These are phyloP conservation scores for Erebia ligea DNA, from an alignment of 2,888 invertebrate species.

Conservation along the genomic window DNA sequence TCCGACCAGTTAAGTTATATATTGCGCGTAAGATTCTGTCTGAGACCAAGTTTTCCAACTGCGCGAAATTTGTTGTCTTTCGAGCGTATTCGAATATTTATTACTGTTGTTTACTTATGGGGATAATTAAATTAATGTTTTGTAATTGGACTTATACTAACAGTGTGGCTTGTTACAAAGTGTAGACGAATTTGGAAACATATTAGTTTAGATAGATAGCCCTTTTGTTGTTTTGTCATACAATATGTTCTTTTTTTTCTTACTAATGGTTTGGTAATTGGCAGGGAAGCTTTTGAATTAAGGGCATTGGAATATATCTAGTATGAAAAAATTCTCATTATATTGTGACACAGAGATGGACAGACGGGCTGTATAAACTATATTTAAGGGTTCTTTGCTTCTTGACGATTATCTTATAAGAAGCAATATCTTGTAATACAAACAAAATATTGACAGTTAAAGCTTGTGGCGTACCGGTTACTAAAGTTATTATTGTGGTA, in stretches of 20 bases:
- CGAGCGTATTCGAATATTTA: conserved; percentile 23
- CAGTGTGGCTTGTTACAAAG: background rate
- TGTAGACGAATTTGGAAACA: too few relatives aligned
- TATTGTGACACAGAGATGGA: too few relatives aligned
- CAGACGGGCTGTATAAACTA: too few relatives aligned
- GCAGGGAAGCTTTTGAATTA: too few relatives aligned
- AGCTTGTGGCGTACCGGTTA: conserved; percentile 46
- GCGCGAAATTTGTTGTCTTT: conserved; percentile 28
- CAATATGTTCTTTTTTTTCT: too few relatives aligned
- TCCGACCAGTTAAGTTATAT: conserved; percentile 39
- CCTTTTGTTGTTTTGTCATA: too few relatives aligned
- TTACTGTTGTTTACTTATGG: conserved; percentile 21
- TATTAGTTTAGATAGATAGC: too few relatives aligned
- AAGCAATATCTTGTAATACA: conserved; percentile 26
- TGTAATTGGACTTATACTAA: background rate
- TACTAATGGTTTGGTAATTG: too few relatives aligned
- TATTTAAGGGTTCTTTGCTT: too few relatives aligned
- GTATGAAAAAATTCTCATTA: too few relatives aligned
- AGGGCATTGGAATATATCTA: too few relatives aligned
- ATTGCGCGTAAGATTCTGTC: conserved; percentile 36
- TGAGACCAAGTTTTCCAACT: conserved; percentile 25
- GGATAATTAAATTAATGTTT: conserved; percentile 11
- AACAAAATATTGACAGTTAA: conserved; percentile 30
- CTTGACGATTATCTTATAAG: background rate
- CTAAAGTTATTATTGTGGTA: conserved; percentile 45